Percentiles rank a stretch among this genome's conserved stretches.
phyloP scores from a whole-genome alignment of 2,888 invertebrate species.

The Drosophila greeni region DNA sequence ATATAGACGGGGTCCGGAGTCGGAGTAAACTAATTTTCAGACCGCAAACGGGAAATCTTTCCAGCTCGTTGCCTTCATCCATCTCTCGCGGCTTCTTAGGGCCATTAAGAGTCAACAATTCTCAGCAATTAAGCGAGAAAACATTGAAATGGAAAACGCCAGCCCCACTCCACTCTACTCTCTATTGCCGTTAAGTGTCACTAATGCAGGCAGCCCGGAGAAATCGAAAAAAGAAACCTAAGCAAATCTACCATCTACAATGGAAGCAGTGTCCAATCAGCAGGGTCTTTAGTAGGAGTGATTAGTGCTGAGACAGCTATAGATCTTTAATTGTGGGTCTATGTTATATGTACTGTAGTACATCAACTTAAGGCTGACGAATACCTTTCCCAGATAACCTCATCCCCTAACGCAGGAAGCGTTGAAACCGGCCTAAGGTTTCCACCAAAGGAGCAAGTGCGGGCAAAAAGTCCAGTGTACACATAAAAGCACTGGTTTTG shows the following conservation, averaged over 20 bases:
- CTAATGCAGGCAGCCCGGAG: slow-evolving; percentile 18
- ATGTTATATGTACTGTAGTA: neutral
- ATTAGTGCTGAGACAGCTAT: neutral
- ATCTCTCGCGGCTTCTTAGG: slow-evolving; percentile 14
- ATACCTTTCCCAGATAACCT: neutral
- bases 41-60: slow-evolving; percentile 21
- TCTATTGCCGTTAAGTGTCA: slow-evolving; percentile 24
- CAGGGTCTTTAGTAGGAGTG: slow-evolving; percentile 2
- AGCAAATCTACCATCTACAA: slow-evolving; percentile 1
- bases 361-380: neutral
- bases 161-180: neutral
- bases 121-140: slow-evolving; percentile 33
- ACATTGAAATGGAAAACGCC: slow-evolving; percentile 29
- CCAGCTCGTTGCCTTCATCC: slow-evolving; percentile 9
- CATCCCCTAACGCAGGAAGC: neutral
- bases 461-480: neutral
- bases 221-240: slow-evolving; percentile 23
- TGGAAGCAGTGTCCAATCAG: slow-evolving; percentile 2
- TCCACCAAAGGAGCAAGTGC: neutral
- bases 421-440: neutral
- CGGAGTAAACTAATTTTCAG: slow-evolving; percentile 27
- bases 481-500: slow-evolving; percentile 39
- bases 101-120: slow-evolving; percentile 29
- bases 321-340: neutral
- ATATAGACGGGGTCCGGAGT: slow-evolving; percentile 8